Evolutionary conservation across 2,888 invertebrate genomes (phyloP), one percentile per base, ranked within the genome.

Genomic region (Caenorhabditis wallacei): DNA sequence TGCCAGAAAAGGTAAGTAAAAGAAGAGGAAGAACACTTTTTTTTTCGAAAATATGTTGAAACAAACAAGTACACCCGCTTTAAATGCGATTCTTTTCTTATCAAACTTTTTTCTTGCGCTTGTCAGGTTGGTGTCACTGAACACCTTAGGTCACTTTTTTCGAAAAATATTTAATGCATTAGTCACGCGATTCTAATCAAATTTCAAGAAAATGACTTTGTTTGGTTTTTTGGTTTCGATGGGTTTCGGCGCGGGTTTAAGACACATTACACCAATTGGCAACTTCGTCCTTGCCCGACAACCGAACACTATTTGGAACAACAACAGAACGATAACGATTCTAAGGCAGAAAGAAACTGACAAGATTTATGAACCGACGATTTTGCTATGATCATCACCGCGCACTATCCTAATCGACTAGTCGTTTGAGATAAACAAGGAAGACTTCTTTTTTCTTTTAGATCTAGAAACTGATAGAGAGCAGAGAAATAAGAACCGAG

Each of bases 1-100:
- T 99, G 88, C 97, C 97, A 66, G 96, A 97, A 48, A 99, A 99
- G 95, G 96, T 97, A 92, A 53, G 75, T 24, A n/a, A 43, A 30
- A 53, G 13, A 66, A 26, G n/a, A n/a, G n/a, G n/a, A 24, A 8
- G n/a, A 61, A 46, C 24, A 61, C 57, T 43, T 24, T n/a, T n/a
- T n/a, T n/a, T n/a, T n/a, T 22, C 37, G 63, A 64, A 46, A 46
- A 18, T 37, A 35, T 75, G 40, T 66, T 48, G 51, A 59, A 26
- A 59, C 48, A 66, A 66, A 66, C 66, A 66, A 75, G 59, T 64
- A 57, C 13, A 18, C 16, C 24, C 53, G 13, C 24, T 53, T 54
- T 59, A 54, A 51, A 63, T 43, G 26, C 20, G 35, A 57, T 66
- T 70, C 53, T 26, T 57, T 53, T 37, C 74, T 74, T 68, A 76